Base-by-base conservation (phyloP, 2,113 vertebrate genomes). In the Tragelaphus buxtoni region DNA sequence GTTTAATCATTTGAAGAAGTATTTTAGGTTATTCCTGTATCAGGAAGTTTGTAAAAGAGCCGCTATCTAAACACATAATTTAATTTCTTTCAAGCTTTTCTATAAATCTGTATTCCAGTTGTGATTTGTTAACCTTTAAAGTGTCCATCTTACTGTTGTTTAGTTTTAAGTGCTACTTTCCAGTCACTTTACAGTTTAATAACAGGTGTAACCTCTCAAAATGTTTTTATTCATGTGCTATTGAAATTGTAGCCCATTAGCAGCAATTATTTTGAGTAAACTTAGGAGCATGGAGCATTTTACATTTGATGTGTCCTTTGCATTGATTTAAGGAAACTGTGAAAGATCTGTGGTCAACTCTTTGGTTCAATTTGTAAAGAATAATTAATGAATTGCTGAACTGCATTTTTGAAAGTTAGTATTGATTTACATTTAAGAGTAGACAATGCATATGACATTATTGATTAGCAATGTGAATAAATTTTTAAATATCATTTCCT, bases 301-400 rank as follows among this genome's bases (percentile, higher is more conserved):
- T 90, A 49, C 74, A 77, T 91, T 87, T 72, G 53, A 80, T 39
- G 4, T 69, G 45, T 93, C 72, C 88, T 96, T 88, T 96, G 81
- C 96, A 95, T 94, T 94, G 97, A 94, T 91, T 92, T 74, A 61
- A 84, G 45, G 88, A 94, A 96, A 60, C 58, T 91, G 79, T 49
- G 61, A 96, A 87, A 89, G 82, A 87, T 90, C 88, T 93, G 92
- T 86, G 95, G 72, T 93, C 94, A 97, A 91, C 53, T 94, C 84
- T 72, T 92, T 20, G 30, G 72, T 93, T 69, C 82, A 96, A 51
- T 97, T 96, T 98, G 77, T 95, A 47, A 93, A 97, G 96, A 97
- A 97, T 97, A 97, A 96, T 92, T 97, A 95, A 94, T 97, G 77
- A 92, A 87, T 92, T 98, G 95, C 97, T 96, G 93, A 97, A 95